These are phyloP conservation scores for Butastur rufipennis DNA, from an alignment of 2,113 vertebrate genomes.

Conservation along the genomic window DNA sequence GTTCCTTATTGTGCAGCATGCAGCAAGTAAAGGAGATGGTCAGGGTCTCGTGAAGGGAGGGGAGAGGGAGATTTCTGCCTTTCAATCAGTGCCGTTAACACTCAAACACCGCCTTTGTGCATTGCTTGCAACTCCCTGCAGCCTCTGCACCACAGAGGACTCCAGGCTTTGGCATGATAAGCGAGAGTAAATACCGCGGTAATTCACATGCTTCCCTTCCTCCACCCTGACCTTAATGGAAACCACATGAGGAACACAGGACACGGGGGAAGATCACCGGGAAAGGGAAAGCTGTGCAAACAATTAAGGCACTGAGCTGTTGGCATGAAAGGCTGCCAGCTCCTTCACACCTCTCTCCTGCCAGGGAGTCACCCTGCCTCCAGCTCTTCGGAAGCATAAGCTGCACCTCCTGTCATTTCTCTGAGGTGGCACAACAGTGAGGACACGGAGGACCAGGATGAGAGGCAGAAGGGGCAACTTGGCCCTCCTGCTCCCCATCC, in stretches of 20 bases:
- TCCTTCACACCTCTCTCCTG: neutral
- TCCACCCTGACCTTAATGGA: neutral
- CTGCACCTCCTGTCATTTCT: neutral
- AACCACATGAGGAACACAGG: conserved; percentile 16
- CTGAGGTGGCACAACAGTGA: neutral
- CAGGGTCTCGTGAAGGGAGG: neutral
- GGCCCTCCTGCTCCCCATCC: neutral
- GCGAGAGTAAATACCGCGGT: neutral
- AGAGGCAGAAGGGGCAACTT: neutral
- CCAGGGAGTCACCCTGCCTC: neutral
- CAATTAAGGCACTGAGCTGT: neutral
- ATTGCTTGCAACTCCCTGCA: neutral
- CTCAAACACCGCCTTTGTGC: neutral
- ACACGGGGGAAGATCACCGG: neutral
- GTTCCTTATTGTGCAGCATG: neutral
- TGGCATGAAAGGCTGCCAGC: neutral
- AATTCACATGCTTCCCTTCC: conserved; percentile 2
- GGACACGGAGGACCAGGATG: neutral
- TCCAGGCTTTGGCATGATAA: neutral
- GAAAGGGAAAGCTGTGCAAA: neutral
- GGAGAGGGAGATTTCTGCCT: neutral
- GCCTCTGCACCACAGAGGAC: neutral
- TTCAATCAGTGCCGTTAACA: neutral
- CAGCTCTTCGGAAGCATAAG: neutral
- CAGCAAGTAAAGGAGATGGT: neutral